phyloP scores from a whole-genome alignment of 2,888 invertebrate genomes.

The Agrypnus murinus region DNA sequence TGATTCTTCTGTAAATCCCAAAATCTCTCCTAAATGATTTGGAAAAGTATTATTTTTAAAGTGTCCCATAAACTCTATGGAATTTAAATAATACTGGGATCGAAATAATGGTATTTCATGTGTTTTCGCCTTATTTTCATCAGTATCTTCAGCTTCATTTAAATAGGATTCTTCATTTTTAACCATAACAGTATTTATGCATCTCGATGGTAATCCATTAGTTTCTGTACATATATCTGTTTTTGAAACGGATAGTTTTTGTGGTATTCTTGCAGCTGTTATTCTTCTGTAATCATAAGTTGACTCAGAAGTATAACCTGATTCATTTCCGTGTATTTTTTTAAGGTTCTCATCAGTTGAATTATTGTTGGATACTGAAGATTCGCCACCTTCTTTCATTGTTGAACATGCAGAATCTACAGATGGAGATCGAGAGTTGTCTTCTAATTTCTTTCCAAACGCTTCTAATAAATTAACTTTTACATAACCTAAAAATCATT shows the following conservation, averaged over 20 bases:
- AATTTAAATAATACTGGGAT: constrained; percentile 75
- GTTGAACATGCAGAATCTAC: constrained; percentile 23
- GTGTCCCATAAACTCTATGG: constrained; percentile 79
- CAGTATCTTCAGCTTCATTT: constrained; percentile 55
- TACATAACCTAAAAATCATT: constrained; percentile 74
- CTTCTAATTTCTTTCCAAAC: background rate
- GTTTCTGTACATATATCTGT: constrained; percentile 69
- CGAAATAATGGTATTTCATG: constrained; percentile 41
- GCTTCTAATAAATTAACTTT: constrained; percentile 74
- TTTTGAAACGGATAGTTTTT: constrained; percentile 72
- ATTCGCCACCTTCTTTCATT: background rate
- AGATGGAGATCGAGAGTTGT: constrained; percentile 13
- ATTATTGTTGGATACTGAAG: background rate
- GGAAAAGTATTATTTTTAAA: constrained; percentile 79
- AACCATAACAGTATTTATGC: constrained; percentile 72
- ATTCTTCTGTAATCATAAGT: constrained; percentile 79
- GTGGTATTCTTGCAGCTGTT: constrained; percentile 76
- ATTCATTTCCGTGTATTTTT: constrained; percentile 8
- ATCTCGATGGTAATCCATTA: constrained; percentile 74
- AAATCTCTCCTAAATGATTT: constrained; percentile 74
- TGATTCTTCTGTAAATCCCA: constrained; percentile 75
- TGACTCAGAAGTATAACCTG: constrained; percentile 58
- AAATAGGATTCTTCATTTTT: constrained; percentile 68
- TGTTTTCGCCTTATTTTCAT: background rate
- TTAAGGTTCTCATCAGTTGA: no score